Conservation (phyloP, 2,888 invertebrate genomes). For the Strigamia transsilvanica region DNA sequence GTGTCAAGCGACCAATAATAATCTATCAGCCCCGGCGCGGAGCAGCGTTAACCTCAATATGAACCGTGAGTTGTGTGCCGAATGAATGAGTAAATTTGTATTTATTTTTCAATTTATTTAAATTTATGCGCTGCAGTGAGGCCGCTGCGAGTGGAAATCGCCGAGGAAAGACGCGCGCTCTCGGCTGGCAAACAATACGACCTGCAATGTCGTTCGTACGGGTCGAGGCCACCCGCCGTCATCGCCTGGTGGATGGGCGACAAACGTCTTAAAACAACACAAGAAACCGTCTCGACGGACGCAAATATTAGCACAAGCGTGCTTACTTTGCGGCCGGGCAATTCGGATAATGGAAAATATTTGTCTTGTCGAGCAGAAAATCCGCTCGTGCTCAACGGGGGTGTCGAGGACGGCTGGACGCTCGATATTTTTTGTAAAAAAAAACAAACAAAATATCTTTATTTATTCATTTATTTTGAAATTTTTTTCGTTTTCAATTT, state of each 20-base stretch:
- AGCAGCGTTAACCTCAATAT: conserved; percentile 54
- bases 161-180: conserved; percentile 59
- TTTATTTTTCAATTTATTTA: too few relatives aligned
- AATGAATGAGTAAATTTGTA: too few relatives aligned
- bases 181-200: conserved; percentile 60
- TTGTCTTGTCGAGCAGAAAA: conserved; percentile 60
- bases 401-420: conserved; percentile 60
- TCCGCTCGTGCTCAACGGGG: conserved; percentile 58
- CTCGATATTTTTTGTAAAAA: conserved; percentile 60
- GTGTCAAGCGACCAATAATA: conserved; percentile 55
- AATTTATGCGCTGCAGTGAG: conserved; percentile 59
- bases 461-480: too few relatives aligned
- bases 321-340: conserved; percentile 58
- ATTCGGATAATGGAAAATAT: conserved; percentile 59
- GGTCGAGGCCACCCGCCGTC: conserved; percentile 60
- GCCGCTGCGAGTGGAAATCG: conserved; percentile 60
- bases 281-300: conserved; percentile 55
- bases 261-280: conserved; percentile 55
- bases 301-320: conserved; percentile 59
- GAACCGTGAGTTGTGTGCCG: conserved; percentile 56
- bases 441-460: neutral
- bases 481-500: conserved; percentile 61
- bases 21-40: conserved; percentile 52
- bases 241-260: conserved; percentile 62
- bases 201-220: conserved; percentile 60